Conservation (phyloP, 2,797 vertebrate genomes). For the Tolypeutes matacus region DNA sequence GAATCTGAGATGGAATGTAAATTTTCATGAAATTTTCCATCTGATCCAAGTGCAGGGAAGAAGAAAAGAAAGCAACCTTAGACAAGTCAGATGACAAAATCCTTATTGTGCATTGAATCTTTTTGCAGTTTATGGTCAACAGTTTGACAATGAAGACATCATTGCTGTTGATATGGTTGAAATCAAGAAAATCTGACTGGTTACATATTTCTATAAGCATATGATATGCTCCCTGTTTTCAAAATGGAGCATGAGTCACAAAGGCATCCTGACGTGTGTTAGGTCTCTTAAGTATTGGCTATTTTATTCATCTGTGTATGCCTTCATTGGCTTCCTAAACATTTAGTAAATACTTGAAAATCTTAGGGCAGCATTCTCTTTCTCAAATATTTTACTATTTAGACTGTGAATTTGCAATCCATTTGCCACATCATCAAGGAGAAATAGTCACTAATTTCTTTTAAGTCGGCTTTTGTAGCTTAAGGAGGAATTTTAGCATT, state of each 20-base stretch:
- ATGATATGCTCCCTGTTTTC: background rate
- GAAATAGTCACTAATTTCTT: background rate
- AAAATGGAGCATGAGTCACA: conserved; percentile 1
- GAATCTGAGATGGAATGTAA: conserved; percentile 15
- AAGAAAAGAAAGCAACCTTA: conserved; percentile 53
- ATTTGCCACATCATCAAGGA: background rate
- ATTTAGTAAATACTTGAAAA: conserved; percentile 38
- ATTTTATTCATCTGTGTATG: background rate
- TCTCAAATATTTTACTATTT: background rate
- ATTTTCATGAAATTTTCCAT: conserved; percentile 21
- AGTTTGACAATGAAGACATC: conserved; percentile 45
- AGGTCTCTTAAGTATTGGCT: background rate
- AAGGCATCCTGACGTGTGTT: background rate
- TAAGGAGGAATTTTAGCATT: background rate
- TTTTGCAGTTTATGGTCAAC: background rate
- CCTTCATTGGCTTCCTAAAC: background rate
- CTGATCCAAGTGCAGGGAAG: background rate
- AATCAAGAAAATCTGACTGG: background rate
- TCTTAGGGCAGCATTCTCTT: background rate
- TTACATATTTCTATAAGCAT: background rate
- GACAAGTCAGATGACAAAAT: conserved; percentile 6
- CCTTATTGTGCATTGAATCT: background rate
- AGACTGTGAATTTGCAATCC: conserved; percentile 4
- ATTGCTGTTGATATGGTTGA: background rate
- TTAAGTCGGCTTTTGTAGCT: background rate